Evolutionary conservation across 2,888 invertebrate genomes (phyloP), one percentile per base, ranked within the genome.

Genomic region (Tenthredo notha): DNA sequence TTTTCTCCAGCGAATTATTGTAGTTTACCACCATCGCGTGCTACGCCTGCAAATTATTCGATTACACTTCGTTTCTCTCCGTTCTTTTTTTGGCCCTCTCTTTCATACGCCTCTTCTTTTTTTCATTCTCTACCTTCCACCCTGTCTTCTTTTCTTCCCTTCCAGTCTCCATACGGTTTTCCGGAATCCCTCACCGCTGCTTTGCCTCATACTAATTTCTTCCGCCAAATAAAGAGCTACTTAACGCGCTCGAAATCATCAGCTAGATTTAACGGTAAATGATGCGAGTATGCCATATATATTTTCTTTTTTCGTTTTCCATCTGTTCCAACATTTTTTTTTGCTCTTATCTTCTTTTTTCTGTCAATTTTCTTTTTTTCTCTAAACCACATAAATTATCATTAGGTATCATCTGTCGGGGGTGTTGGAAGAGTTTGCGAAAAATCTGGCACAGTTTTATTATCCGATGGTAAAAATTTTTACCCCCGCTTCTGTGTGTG

Each of bases 21-120:
- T 85, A 86, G 85, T 86, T 87, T 88, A 86, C 85, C 84, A 85
- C 85, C 80, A 74, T 86, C 86, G 87, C 88, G 88, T 89, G 88
- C 86, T 87, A 86, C 82, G 87, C 87, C 80, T 88, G 72, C 84
- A 29, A 87, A 88, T 88, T 86, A 88, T 88, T 88, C 88, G 87
- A 88, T 87, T 88, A 87, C 86, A 83, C 83, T 83, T 83, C 83
- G 83, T 83, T 83, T 83, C 67, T 83, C 80, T 54, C 72, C 29
- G 78, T 47, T 80, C 72, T 54, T 47, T 84, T 84, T 72, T 75
- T 37, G 18, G 18, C 72, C 47, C 58, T 77, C 47, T 77, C 65
- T 84, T 40, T 7, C 54, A n/a, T 2, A 65, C 70, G 21, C 9
- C 43, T 25, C 12, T 29, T 47, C 75, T 72, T 40, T 43, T 43